Evolutionary conservation across 64 coral and sea anemone species (phyloP).

Genomic region (Stichodactyla helianthus): DNA sequence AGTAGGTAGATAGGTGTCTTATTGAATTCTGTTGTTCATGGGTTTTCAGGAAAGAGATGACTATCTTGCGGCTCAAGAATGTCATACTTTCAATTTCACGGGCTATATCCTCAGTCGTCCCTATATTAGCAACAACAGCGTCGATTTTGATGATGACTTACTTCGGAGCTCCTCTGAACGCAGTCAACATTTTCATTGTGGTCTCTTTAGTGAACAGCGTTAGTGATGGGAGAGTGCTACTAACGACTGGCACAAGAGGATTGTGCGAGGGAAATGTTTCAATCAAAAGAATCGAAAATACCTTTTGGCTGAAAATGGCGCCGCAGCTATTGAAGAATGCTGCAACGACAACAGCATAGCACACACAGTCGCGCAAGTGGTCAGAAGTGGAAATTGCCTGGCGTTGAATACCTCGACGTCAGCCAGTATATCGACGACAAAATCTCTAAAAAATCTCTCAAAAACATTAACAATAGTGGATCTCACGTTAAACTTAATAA

Average conservation of each 20-base stretch:
- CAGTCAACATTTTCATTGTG: background rate
- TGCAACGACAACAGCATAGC: too few relatives aligned
- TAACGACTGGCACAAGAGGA: background rate
- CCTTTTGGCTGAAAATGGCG: background rate
- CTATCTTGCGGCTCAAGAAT: background rate
- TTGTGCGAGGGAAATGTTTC: background rate
- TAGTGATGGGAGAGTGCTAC: background rate
- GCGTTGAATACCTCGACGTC: too few relatives aligned
- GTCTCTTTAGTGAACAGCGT: background rate
- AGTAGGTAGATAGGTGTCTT: too few relatives aligned
- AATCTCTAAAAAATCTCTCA: too few relatives aligned
- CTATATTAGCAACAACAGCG: background rate
- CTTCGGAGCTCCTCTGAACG: background rate
- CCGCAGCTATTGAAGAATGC: too few relatives aligned
- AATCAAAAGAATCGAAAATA: background rate
- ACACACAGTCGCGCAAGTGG: too few relatives aligned
- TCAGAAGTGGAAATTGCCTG: too few relatives aligned
- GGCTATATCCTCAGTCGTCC: background rate
- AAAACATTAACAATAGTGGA: too few relatives aligned
- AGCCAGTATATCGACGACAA: too few relatives aligned
- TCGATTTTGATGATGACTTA: background rate
- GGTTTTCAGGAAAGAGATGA: slow-evolving; percentile 3
- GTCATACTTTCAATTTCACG: background rate
- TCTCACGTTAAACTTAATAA: background rate
- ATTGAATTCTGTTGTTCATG: background rate